These are phyloP conservation scores for Sycophaga agraensis DNA, from an alignment of 1,140 invertebrate species.

Conservation along the genomic window DNA sequence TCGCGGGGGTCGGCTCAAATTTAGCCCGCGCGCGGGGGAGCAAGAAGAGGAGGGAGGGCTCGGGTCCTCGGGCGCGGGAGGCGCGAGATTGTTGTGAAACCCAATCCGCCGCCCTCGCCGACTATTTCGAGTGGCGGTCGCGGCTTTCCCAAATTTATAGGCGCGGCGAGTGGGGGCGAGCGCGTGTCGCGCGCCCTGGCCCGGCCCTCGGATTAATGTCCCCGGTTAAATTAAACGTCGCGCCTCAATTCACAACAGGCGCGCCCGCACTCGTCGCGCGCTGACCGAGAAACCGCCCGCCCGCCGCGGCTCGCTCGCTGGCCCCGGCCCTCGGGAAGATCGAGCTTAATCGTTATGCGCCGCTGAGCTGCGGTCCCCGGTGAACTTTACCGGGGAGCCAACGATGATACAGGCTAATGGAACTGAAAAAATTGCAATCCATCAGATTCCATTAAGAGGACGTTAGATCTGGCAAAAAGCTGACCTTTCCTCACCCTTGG, in stretches of 20 bases:
- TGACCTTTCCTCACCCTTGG: too few species aligned
- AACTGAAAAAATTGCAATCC: too few species aligned
- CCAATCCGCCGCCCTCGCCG: slow-evolving; percentile 37
- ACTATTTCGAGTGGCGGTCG: slow-evolving; percentile 52
- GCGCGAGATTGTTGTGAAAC: not conserved
- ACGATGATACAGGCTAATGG: too few species aligned
- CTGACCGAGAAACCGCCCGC: not conserved
- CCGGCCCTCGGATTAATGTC: slow-evolving; percentile 44
- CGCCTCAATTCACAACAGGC: slow-evolving; percentile 22
- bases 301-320: not conserved
- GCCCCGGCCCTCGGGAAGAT: not conserved
- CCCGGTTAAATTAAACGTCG: slow-evolving; percentile 43
- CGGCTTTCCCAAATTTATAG: slow-evolving; percentile 56
- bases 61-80: too few species aligned
- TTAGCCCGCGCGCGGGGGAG: not conserved
- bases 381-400: too few species aligned
- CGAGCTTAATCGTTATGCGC: too few species aligned
- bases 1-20: slow-evolving; percentile 27
- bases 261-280: not conserved
- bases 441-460: too few species aligned
- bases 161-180: slow-evolving; percentile 35
- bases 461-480: too few species aligned
- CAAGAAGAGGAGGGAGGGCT: not conserved
- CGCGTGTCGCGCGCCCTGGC: slow-evolving; percentile 32
- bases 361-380: too few species aligned